Percentiles rank a stretch among this genome's conserved stretches.
phyloP scores from a whole-genome alignment of 2,113 vertebrate species.

The Corythornis cristatus region DNA sequence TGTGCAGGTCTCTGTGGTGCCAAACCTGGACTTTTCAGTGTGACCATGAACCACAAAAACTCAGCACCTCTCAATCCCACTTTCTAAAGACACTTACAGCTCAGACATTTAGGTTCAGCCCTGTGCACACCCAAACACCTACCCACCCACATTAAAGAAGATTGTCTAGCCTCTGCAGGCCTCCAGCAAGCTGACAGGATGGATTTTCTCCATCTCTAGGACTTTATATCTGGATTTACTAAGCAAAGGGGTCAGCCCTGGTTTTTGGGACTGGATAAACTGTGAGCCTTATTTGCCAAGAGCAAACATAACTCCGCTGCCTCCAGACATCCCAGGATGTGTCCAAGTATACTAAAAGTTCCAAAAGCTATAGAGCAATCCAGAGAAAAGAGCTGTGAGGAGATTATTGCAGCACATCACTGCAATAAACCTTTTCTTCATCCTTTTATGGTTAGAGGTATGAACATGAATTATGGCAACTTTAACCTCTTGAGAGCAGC shows the following conservation, averaged over 20 bases:
- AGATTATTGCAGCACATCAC: background rate
- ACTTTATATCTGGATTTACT: background rate
- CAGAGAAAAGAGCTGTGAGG: background rate
- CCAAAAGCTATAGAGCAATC: background rate
- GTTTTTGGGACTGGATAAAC: background rate
- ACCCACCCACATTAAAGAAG: background rate
- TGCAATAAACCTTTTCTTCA: slow-evolving; percentile 52
- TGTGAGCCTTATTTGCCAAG: background rate
- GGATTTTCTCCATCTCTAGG: background rate
- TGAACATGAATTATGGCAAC: slow-evolving; percentile 22
- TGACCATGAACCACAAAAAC: background rate
- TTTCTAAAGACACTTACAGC: background rate
- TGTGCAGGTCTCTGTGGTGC: background rate
- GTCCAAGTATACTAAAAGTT: background rate
- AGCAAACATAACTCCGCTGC: background rate
- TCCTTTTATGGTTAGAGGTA: slow-evolving; percentile 65
- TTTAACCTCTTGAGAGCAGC: slow-evolving; percentile 11
- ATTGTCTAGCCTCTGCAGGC: background rate
- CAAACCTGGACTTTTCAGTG: background rate
- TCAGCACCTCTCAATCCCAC: background rate
- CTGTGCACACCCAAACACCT: background rate
- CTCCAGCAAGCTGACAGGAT: background rate
- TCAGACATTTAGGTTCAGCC: background rate
- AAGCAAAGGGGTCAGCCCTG: background rate
- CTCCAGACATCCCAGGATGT: background rate